Conservation (phyloP, 2,888 invertebrate genomes). For the Augiades crinisus region DNA sequence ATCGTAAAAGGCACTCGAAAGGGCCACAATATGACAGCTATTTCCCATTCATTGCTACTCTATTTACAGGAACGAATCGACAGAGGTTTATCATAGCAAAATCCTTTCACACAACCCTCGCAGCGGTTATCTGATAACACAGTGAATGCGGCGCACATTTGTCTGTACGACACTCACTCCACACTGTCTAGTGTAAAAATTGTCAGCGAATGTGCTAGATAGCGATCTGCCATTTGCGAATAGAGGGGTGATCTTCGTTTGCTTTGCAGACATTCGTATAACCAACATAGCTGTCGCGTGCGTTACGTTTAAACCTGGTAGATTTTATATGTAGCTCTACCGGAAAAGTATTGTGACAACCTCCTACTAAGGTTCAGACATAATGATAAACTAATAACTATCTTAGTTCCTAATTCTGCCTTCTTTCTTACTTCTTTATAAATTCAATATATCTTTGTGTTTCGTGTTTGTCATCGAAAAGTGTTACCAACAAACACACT, state of each 20-base stretch:
- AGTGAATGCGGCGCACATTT: constrained; percentile 74
- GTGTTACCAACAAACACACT: no score
- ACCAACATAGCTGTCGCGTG: neutral
- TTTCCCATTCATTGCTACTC: constrained; percentile 69
- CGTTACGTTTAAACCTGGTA: no score
- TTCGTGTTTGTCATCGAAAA: no score
- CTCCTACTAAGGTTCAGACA: no score
- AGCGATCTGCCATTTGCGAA: constrained; percentile 70
- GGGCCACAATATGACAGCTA: constrained; percentile 50
- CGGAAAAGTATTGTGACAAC: no score
- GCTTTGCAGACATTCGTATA: constrained; percentile 4
- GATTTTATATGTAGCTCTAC: no score
- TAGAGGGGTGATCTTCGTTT: constrained; percentile 31
- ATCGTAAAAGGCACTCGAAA: constrained; percentile 23
- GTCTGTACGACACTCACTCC: constrained; percentile 70
- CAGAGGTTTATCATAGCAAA: constrained; percentile 64
- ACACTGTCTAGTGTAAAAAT: constrained; percentile 74
- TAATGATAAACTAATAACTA: no score
- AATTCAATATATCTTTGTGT: no score
- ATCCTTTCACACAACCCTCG: constrained; percentile 74
- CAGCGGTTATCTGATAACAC: constrained; percentile 71
- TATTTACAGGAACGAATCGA: constrained; percentile 73
- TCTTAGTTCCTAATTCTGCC: no score
- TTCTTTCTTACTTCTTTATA: no score
- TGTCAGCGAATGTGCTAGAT: constrained; percentile 75